Conservation (phyloP, 2,797 vertebrate genomes). For the Acrocephalus scirpaceus region DNA sequence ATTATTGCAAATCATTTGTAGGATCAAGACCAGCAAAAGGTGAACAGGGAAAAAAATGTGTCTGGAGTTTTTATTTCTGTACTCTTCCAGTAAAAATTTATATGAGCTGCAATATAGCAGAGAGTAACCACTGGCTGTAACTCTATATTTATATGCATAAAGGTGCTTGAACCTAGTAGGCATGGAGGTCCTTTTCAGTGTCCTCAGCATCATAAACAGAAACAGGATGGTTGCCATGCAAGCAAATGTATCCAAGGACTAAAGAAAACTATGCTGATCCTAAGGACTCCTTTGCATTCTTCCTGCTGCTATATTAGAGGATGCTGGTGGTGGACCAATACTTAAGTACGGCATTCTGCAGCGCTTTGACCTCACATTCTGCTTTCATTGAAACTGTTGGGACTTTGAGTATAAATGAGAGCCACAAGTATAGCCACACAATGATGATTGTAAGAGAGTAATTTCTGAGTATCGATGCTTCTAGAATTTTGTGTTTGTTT, state of each 20-base stretch:
- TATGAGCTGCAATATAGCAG: neutral
- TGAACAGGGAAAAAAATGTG: accelerated
- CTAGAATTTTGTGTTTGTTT: neutral
- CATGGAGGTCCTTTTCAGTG: neutral
- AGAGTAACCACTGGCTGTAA: neutral
- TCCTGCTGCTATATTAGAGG: neutral
- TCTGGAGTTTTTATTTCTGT: neutral
- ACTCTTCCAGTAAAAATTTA: neutral
- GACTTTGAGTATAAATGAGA: neutral
- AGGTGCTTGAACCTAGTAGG: neutral
- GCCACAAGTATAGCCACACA: accelerated
- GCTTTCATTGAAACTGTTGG: neutral
- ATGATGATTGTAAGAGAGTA: neutral
- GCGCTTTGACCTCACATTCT: neutral
- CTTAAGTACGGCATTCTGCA: neutral
- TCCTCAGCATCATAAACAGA: neutral
- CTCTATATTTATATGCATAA: neutral
- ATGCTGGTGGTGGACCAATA: neutral
- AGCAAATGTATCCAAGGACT: neutral
- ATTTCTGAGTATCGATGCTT: neutral
- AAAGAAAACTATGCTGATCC: neutral
- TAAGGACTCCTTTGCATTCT: neutral
- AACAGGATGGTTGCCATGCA: neutral
- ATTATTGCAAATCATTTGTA: neutral
- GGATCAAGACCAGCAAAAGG: neutral